Base-by-base conservation (phyloP, 2,888 invertebrate genomes). In the Napeogenes inachia region DNA sequence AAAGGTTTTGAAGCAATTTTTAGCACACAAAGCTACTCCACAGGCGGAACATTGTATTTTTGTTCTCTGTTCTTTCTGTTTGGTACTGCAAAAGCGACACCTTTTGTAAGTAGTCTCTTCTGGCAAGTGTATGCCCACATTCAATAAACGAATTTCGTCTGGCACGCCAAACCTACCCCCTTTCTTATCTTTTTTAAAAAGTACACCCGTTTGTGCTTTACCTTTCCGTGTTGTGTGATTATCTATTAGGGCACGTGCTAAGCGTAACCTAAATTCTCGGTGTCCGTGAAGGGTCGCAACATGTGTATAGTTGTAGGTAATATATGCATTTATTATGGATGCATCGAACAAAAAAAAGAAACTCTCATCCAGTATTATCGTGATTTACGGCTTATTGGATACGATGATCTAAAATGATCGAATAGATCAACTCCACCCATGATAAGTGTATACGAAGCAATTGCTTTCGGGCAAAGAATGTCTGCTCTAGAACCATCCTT, bases 391-490 rank as follows among this genome's bases (percentile, higher is more conserved):
- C 60, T 66, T 3, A 76, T 75, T 57, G 74, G 74, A 57, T 77
- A 78, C 4, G 75, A 75, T 1, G 74, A 72, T 56, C 76, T 67
- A 59, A 66, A 75, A 66, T 75, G 74, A 54, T 77, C 75, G 61
- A 75, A 76, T 33, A 64, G 67, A 71, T 78, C 75, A 4, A 76
- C 75, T 5, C 75, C 73, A 21, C 74, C 73, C 73, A 75, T 76
- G 54, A 59, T 71, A 3, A 72, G 64, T 8, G 75, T 76, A 59
- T 77, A 78, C 8, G 66, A 60, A 60, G 71, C 75, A 61, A 77
- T 77, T 33, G 78, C 74, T 63, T 62, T 68, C 21, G 76, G 76
- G 64, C 74, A 75, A 21, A 75, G 68, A 64, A 76, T 70, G 10
- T 74, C 69, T 61, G 33, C 54, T 71, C 65, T 76, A 47, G 73